Percentiles rank a stretch among this genome's conserved stretches.
Evolutionary conservation across 1,140 invertebrate species (phyloP).

Genomic region (Forficula auricularia): DNA sequence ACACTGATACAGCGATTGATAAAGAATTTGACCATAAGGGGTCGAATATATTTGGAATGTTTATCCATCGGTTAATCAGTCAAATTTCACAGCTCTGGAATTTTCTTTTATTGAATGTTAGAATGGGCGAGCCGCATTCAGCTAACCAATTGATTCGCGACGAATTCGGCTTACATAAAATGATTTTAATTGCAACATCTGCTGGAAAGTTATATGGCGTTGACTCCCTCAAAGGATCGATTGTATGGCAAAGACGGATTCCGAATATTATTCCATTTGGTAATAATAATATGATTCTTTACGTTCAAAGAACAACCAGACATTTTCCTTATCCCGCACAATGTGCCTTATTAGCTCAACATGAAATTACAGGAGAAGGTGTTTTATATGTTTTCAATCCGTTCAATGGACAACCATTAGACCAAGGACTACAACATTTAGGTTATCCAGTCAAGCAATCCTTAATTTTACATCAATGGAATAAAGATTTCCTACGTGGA

Average conservation of each 20-base stretch:
- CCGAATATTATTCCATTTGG: slow-evolving; percentile 28
- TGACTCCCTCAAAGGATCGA: slow-evolving; percentile 64
- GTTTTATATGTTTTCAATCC: slow-evolving; percentile 69
- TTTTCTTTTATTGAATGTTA: slow-evolving; percentile 31
- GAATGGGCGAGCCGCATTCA: slow-evolving; percentile 23
- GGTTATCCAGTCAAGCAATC: slow-evolving; percentile 57
- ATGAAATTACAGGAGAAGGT: slow-evolving; percentile 49
- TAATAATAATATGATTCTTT: slow-evolving; percentile 40
- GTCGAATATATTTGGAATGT: slow-evolving; percentile 50
- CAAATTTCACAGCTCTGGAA: slow-evolving; percentile 58
- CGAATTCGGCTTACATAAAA: slow-evolving; percentile 88
- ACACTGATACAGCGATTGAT: slow-evolving; percentile 77
- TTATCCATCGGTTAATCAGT: slow-evolving; percentile 52
- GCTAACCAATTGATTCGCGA: slow-evolving; percentile 51
- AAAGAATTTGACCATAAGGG: slow-evolving; percentile 75
- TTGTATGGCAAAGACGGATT: slow-evolving; percentile 59
- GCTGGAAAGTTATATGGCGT: slow-evolving; percentile 79
- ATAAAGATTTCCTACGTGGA: slow-evolving; percentile 52
- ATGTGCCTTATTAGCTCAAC: slow-evolving; percentile 50
- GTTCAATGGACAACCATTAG: slow-evolving; percentile 55
- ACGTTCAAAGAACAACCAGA: slow-evolving; percentile 62
- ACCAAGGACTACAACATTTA: slow-evolving; percentile 37
- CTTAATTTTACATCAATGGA: slow-evolving; percentile 41
- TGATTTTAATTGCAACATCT: slow-evolving; percentile 65
- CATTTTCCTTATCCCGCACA: slow-evolving; percentile 68